Percentiles rank a stretch among this genome's conserved stretches.
Conservation (phyloP, 2,113 vertebrate species). For the Ploceus nigricollis region DNA sequence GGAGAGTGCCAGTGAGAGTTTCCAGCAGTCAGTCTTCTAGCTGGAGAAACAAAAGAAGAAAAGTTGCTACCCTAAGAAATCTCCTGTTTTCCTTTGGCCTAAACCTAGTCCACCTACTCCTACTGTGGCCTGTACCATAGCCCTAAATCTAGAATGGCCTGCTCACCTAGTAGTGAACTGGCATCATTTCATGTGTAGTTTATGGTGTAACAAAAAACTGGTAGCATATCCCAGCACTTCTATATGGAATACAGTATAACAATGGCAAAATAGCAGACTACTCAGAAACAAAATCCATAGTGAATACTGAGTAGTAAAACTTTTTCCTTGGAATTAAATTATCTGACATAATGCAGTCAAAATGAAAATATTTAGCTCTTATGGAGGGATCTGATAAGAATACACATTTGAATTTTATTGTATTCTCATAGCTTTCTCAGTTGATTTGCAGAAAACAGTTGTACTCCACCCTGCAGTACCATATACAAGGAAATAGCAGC, state of each 20-base stretch:
- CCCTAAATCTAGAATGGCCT: neutral
- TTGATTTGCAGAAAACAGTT: neutral
- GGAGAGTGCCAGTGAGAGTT: neutral
- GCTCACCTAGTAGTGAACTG: neutral
- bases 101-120: neutral
- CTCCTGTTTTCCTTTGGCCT: neutral
- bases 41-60: neutral
- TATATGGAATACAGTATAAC: neutral
- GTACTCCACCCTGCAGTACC: slow-evolving; percentile 4
- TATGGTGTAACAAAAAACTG: neutral
- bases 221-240: neutral
- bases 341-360: neutral
- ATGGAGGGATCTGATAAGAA: neutral
- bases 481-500: slow-evolving; percentile 45
- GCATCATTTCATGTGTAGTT: neutral
- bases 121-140: neutral
- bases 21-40: neutral
- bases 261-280: neutral
- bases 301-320: neutral
- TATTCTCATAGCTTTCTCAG: neutral
- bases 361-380: slow-evolving; percentile 10
- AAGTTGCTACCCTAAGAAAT: neutral
- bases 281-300: neutral
- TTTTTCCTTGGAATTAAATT: neutral
- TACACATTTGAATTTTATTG: neutral